Base-by-base conservation (phyloP, 2,888 invertebrate genomes). In the Eumerus sabulonum region DNA sequence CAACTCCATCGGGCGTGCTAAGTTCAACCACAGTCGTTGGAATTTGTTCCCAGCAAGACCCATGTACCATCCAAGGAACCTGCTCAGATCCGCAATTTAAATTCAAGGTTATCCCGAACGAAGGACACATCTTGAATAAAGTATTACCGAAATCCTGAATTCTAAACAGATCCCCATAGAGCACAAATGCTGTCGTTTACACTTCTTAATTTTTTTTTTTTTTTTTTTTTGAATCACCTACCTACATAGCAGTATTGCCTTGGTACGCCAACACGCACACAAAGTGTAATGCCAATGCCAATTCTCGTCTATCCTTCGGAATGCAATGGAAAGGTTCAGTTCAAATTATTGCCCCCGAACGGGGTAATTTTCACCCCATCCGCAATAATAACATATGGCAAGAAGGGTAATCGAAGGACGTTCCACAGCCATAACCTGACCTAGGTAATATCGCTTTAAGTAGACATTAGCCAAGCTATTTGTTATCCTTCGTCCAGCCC, bases 351-450 rank as follows among this genome's bases (percentile, higher is more conserved):
- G 18, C 36, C 17, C 27, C 27, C 53, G 42, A 16, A 38, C 16
- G 7, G 27, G 16, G 45, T 16, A 4, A 18, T 53, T 63, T 18
- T 36, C 18, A 47, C 45, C 47, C 14, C 45, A 44, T 27, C 27
- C 2, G 7, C 7, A 27, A 54, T 47, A 38, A 53, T 19, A 64
- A 36, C 36, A 18, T 18, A n/a, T n/a, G n/a, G n/a, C 7, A 54
- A 38, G 54, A 36, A 47, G 38, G 64, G 45, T 63, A 64, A 64
- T 64, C 47, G 54, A 47, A 54, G 45, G 54, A 64, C 54, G 54
- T 47, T 38, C 19, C 17, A 13, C 19, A 27, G 45, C 3, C 16
- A 54, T 54, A 54, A 40, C 64, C 64, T 54, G 47, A 54, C 54
- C 64, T 54, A 54, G 38, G 47, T 54, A 47, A 64, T 54, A 54